Conservation (phyloP, 2,113 vertebrate genomes). For the Trichechus manatus region DNA sequence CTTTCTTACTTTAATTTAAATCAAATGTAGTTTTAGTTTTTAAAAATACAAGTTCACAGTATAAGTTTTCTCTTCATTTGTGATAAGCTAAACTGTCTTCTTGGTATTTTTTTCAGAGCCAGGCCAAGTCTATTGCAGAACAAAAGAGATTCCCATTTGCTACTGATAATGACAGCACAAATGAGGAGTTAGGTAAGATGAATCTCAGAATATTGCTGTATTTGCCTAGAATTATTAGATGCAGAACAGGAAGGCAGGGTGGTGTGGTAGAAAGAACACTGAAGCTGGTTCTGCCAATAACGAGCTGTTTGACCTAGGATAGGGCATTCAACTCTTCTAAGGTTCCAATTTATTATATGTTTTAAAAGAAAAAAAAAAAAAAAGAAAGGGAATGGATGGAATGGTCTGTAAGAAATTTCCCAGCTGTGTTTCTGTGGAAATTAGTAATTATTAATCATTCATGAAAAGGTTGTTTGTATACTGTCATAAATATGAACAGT, state of each 20-base stretch:
- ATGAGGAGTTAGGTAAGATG: conserved; percentile 95
- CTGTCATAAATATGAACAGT: background rate
- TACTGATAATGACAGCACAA: conserved; percentile 93
- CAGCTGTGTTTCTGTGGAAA: background rate
- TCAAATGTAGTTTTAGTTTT: background rate
- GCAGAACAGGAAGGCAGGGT: background rate
- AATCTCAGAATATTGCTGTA: background rate
- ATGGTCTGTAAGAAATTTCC: background rate
- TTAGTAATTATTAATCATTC: background rate
- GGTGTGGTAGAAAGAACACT: background rate
- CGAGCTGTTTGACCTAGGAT: background rate
- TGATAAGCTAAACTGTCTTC: background rate
- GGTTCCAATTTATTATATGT: background rate
- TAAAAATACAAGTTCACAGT: background rate
- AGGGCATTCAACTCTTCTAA: background rate
- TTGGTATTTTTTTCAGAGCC: conserved; percentile 90
- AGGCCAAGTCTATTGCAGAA: conserved; percentile 95
- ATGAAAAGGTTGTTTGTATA: background rate
- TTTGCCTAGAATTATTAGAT: background rate
- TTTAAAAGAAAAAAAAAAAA: background rate
- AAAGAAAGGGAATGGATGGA: background rate
- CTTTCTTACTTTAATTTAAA: background rate
- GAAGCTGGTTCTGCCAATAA: background rate
- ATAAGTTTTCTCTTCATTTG: background rate
- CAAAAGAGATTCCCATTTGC: conserved; percentile 97